These are phyloP conservation scores for Drosophila pseudoobscura DNA, from an alignment of 1,140 invertebrate species.

Conservation along the genomic window DNA sequence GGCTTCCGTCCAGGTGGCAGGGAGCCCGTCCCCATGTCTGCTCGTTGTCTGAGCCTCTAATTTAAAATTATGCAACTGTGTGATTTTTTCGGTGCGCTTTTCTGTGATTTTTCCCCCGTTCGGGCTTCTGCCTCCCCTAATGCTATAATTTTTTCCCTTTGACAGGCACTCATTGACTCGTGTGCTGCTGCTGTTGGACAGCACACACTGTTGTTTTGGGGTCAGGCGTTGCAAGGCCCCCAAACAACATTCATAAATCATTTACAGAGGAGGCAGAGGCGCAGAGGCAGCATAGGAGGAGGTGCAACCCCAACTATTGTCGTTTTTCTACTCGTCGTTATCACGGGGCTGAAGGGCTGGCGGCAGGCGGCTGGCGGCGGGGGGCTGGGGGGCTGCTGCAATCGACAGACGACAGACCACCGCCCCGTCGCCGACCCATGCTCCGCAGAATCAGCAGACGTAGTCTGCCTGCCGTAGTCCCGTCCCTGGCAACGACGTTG, in stretches of 20 bases:
- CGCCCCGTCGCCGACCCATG: neutral
- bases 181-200: slow-evolving; percentile 32
- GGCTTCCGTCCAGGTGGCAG: slow-evolving; percentile 29
- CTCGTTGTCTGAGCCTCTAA: slow-evolving; percentile 72
- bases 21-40: slow-evolving; percentile 48
- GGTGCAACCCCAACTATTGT: slow-evolving; percentile 19
- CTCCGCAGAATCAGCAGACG: neutral
- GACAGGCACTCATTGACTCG: slow-evolving; percentile 71
- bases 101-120: slow-evolving; percentile 20
- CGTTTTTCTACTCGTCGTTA: slow-evolving; percentile 75
- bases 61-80: slow-evolving; percentile 75
- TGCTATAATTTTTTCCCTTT: slow-evolving; percentile 64
- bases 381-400: slow-evolving; percentile 43
- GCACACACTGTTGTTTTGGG: slow-evolving; percentile 54
- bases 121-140: slow-evolving; percentile 9
- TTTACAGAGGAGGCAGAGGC: slow-evolving; percentile 43
- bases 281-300: slow-evolving; percentile 14
- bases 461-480: too few relatives aligned
- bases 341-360: slow-evolving; percentile 51
- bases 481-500: slow-evolving; percentile 9
- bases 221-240: slow-evolving; percentile 75
- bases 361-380: slow-evolving; percentile 4
- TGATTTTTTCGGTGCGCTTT: slow-evolving; percentile 14
- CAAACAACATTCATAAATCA: slow-evolving; percentile 78
- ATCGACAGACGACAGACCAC: slow-evolving; percentile 72